Evolutionary conservation across 1,140 invertebrate species (phyloP).

Genomic region (Schlechtendalia chinensis): DNA sequence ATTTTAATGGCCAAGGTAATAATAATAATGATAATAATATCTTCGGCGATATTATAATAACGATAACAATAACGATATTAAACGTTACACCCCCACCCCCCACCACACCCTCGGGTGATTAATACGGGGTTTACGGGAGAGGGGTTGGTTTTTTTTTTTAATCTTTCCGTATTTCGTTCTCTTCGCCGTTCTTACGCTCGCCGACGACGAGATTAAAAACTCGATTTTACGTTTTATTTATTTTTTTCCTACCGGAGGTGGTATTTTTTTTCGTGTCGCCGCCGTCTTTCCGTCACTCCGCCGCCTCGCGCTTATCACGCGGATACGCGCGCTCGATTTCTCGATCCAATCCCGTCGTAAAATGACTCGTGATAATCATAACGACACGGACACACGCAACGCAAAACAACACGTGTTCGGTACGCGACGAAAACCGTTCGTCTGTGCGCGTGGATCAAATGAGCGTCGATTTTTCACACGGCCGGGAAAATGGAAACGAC

Average conservation of each 20-base stretch:
- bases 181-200: neutral
- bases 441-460: neutral
- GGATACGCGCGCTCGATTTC: constrained; percentile 13
- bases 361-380: constrained; percentile 35
- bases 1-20: constrained; percentile 50
- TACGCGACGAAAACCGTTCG: constrained; percentile 6
- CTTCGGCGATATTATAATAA: constrained; percentile 50
- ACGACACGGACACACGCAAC: neutral
- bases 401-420: too few species aligned
- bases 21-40: too few species aligned
- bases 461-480: constrained; percentile 37
- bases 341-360: constrained; percentile 40
- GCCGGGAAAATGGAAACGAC: neutral
- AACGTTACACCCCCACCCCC: too few species aligned
- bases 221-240: constrained; percentile 12
- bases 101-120: constrained; percentile 49
- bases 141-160: constrained; percentile 20
- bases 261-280: too few species aligned
- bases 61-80: constrained; percentile 50
- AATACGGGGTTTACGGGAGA: constrained; percentile 47
- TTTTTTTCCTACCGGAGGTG: too few species aligned
- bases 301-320: too few species aligned
- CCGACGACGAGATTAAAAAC: constrained; percentile 20
- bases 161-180: neutral
- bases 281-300: too few species aligned